Evolutionary conservation across 2,797 vertebrate genomes (phyloP), one percentile per base, ranked within the genome.

Genomic region (Silurus lanzhouensis): DNA sequence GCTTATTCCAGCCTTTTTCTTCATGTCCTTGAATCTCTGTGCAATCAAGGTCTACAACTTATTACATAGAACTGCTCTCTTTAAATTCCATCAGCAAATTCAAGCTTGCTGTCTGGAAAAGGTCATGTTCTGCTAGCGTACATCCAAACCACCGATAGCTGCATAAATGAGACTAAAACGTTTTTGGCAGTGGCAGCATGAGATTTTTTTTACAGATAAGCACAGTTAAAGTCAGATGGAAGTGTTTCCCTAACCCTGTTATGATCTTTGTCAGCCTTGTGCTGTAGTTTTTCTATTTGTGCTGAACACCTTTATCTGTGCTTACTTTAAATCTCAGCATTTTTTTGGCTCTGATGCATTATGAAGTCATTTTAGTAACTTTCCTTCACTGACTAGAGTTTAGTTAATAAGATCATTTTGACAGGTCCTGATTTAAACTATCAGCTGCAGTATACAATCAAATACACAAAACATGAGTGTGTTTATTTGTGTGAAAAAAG

Each of bases 1-100:
- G 15, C 78, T 92, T 85, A 93, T 95, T 94, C 92, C 91, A 93
- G 89, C 93, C 91, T 88, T 87, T 89, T 81, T 81, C 22, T 81
- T 82, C 19, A 64, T 86, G 84, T 86, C 84, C 78, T 38, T 74
- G 88, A 77, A 89, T 84, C 83, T 46, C 31, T 52, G 78, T 84
- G 55, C 38, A 63, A 83, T 87, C 81, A 85, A 84, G 88, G 74
- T 48, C 61, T 61, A 82, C 81, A 75, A 63, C 67, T 87, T 52
- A 58, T 75, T 88, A 75, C 74, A 27, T 44, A 82, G 44, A 84
- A 70, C 31, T 81, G 66, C 70, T 88, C 80, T 88, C 71, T 71
- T 68, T 67, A 89, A 90, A 86, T 81, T 84, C 80, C 80, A 46
- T 81, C 72, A 84, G 7, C 38, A 81, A 68, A 84, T 80, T 80